Evolutionary conservation across 2,888 invertebrate genomes (phyloP).

Genomic region (Harpalus rubripes): DNA sequence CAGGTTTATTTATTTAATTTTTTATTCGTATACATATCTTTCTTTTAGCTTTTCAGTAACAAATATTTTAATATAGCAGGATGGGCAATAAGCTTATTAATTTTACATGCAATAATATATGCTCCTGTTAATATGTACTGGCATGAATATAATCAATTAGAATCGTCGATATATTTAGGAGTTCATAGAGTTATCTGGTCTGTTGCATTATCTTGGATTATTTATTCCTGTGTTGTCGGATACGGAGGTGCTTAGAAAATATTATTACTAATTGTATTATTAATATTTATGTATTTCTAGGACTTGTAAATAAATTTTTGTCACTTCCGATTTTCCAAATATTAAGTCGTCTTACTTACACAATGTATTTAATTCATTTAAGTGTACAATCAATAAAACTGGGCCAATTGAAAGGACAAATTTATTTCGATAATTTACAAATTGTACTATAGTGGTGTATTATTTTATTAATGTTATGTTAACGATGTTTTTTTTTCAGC

Average conservation of each 20-base stretch:
- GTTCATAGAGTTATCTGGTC: constrained; percentile 78
- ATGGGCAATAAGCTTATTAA: constrained; percentile 70
- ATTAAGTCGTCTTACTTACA: constrained; percentile 78
- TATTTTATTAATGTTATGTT: constrained; percentile 14
- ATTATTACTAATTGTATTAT: background rate
- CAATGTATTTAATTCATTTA: constrained; percentile 77
- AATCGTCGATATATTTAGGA: constrained; percentile 73
- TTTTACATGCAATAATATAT: constrained; percentile 70
- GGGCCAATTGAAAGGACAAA: constrained; percentile 67
- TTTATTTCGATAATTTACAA: constrained; percentile 68
- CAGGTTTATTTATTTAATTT: no score
- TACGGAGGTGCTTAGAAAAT: constrained; percentile 75
- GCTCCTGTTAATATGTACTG: constrained; percentile 70
- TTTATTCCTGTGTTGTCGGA: constrained; percentile 78
- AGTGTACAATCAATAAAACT: constrained; percentile 71
- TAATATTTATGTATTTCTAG: constrained; percentile 70
- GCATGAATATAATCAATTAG: constrained; percentile 70
- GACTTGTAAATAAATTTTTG: constrained; percentile 78
- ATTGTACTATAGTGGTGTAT: constrained; percentile 68
- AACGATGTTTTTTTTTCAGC: constrained; percentile 69
- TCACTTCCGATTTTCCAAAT: constrained; percentile 77
- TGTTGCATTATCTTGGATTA: constrained; percentile 77
- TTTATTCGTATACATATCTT: background rate
- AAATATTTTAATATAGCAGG: constrained; percentile 29
- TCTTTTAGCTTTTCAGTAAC: constrained; percentile 9